Evolutionary conservation across 2,113 vertebrate genomes (phyloP).

Genomic region (Eidolon helvum): DNA sequence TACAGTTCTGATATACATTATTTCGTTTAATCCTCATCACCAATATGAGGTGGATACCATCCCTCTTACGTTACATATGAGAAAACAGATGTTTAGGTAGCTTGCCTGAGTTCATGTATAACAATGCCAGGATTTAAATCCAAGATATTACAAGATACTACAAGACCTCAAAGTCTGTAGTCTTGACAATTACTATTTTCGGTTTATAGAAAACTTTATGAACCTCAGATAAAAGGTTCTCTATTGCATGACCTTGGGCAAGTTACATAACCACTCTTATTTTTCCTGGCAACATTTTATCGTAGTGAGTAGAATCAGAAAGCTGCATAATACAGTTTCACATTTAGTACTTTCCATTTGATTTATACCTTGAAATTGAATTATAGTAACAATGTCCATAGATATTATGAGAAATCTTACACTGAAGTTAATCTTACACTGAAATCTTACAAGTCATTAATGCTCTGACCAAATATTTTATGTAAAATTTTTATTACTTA

Average conservation of each 20-base stretch:
- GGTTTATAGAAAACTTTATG: background rate
- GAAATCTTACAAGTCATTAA: constrained; percentile 42
- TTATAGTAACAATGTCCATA: constrained; percentile 46
- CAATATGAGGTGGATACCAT: background rate
- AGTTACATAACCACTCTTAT: background rate
- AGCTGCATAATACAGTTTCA: constrained; percentile 9
- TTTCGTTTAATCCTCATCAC: background rate
- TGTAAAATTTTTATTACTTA: constrained; percentile 42
- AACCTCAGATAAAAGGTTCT: background rate
- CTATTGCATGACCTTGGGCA: background rate
- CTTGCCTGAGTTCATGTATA: background rate
- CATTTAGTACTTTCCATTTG: constrained; percentile 37
- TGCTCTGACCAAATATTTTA: constrained; percentile 47
- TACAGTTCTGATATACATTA: background rate
- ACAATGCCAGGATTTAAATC: background rate
- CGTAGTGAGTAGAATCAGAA: constrained; percentile 33
- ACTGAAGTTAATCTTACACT: constrained; percentile 32
- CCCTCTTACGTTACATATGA: background rate
- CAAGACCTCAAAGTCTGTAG: background rate
- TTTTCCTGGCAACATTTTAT: background rate
- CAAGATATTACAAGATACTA: background rate
- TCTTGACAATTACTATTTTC: background rate
- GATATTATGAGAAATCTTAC: constrained; percentile 22
- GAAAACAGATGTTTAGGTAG: background rate
- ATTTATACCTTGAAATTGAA: background rate